Evolutionary conservation across 2,888 invertebrate species (phyloP), one percentile per base, ranked within the genome.

Genomic region (Pocota personata): DNA sequence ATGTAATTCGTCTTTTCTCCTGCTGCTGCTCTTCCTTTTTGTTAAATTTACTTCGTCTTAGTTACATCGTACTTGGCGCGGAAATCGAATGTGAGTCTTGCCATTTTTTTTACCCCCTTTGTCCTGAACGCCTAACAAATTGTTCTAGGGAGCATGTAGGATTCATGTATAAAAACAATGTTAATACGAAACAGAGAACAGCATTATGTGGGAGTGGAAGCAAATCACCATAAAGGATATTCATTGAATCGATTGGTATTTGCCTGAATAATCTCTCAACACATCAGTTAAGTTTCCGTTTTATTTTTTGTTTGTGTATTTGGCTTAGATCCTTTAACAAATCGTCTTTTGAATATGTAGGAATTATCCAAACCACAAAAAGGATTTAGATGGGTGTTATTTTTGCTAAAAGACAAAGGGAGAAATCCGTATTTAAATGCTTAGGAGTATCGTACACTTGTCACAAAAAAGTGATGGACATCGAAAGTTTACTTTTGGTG

Each of bases 161-260:
- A n/a, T n/a, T 35, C 5, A 14, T 14, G 10, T 16, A 37, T 19
- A 72, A 35, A 24, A 37, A 64, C 12, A 21, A 43, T n/a, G n/a
- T n/a, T n/a, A 8, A 16, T 1, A 58, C 5, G 32, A 24, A 64
- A 57, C 12, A 43, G 16, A 62, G 52, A 69, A 71, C 35, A 37
- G 62, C 46, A 21, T 55, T 52, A 21, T 62, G 71, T 27, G 32
- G 7, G 48, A 55, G 43, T 69, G 48, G 62, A 69, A 58, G 67
- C 57, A 72, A 84, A 84, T 84, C 69, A 69, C 57, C 62, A 79
- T 75, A 83, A 78, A 48, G 46, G 78, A 77, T 72, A 84, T 79
- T 73, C 78, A 30, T 46, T 57, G 67, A 69, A 83, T 73, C 83
- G 73, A 67, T 77, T 73, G 46, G 67, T 72, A 78, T 77, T 82